These are phyloP conservation scores for Acleris laterana DNA, from an alignment of 2,888 invertebrate species.

Conservation along the genomic window DNA sequence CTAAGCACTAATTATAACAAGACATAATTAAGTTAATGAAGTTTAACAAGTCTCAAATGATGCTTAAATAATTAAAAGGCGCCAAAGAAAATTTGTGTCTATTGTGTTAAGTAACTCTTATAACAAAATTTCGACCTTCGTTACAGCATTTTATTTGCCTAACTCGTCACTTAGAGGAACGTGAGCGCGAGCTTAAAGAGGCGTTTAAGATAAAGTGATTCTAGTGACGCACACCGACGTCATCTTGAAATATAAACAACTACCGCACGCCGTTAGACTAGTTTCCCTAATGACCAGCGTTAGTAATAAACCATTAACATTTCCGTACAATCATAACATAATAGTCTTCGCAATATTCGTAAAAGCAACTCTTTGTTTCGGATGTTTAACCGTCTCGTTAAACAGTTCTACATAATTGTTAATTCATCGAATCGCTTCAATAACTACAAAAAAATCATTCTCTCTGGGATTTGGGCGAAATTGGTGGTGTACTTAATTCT, in stretches of 20 bases:
- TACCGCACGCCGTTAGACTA: conserved; percentile 17
- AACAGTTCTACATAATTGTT: conserved; percentile 11
- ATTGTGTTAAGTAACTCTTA: background rate
- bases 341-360: conserved; percentile 1
- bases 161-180: conserved; percentile 8
- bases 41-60: too few species aligned
- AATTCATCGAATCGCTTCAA: conserved; percentile 11
- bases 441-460: too few species aligned
- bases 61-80: background rate
- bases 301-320: conserved; percentile 22
- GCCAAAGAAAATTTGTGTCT: background rate
- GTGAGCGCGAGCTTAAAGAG: conserved; percentile 13
- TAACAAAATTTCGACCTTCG: background rate
- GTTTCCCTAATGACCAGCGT: conserved; percentile 19
- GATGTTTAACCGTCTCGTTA: background rate
- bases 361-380: conserved; percentile 10
- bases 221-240: conserved; percentile 34
- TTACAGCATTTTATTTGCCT: conserved; percentile 23
- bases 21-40: too few species aligned
- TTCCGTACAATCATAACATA: background rate
- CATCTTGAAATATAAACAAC: conserved; percentile 30
- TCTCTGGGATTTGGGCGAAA: too few species aligned
- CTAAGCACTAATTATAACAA: too few species aligned
- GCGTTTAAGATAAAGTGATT: conserved; percentile 32
- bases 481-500: too few species aligned